Base-by-base conservation (phyloP, 2,113 vertebrate species). In the Salvelinus namaycush region DNA sequence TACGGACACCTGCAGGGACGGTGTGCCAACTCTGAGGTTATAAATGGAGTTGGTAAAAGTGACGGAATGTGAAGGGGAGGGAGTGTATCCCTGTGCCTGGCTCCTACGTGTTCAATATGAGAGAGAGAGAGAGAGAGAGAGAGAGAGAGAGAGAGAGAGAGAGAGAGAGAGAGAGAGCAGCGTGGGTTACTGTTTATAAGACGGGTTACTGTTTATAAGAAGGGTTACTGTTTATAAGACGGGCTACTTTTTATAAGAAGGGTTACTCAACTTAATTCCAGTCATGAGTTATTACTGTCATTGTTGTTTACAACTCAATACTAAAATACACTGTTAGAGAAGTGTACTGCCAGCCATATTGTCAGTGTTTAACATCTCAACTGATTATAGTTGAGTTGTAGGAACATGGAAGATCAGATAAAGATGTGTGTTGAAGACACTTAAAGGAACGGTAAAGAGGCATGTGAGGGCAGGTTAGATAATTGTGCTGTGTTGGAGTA, bases 11-110 rank as follows among this genome's bases (percentile, higher is more conserved):
- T 51, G 74, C 75, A 27, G 18, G 79, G 75, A 81, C 84, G 83
- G 78, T 24, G 69, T 79, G 82, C 77, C 81, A 85, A 76, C 62
- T 81, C 82, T 84, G 54, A 70, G 71, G 73, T 70, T 77, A 79
- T 84, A 88, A 89, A 87, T 84, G 79, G 73, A 51, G 39, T 82
- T 86, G 87, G 88, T 91, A 89, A 89, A 89, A 39, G 85, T 73
- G 39, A 26, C 66, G 79, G 85, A 86, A 77, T 86, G 87, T 79
- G 2, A 68, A 51, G 65, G 78, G 74, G 78, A 64, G 70, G 75
- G 60, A 39, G 31, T 39, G 67, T 68, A 27, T 7, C 22, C 16
- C 69, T 24, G 79, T 76, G 62, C 8, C 72, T 72, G 69, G 49
- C 18, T 72, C 70, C 72, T n/a, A 74, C 8, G 0, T 14, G 20